These are phyloP conservation scores for Forbesichthys papilliferus DNA, from an alignment of 2,113 vertebrate species.

Conservation along the genomic window DNA sequence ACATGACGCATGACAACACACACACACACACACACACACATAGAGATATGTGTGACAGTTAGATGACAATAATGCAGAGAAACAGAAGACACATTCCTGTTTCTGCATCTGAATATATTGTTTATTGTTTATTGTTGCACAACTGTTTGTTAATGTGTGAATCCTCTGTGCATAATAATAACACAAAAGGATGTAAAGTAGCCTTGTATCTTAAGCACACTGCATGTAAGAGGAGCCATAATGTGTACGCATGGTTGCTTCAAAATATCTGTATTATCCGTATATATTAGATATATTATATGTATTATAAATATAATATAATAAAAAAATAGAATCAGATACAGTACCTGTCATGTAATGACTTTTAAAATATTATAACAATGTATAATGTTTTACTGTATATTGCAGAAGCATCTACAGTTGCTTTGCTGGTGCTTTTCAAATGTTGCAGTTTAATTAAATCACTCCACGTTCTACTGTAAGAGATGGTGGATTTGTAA, in stretches of 20 bases:
- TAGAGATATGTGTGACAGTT: neutral
- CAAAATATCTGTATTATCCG: neutral
- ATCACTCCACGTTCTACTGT: neutral
- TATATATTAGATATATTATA: neutral
- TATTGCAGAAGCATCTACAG: neutral
- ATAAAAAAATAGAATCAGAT: neutral
- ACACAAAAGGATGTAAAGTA: constrained; percentile 45
- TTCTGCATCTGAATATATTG: constrained; percentile 51
- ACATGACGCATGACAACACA: constrained; percentile 4
- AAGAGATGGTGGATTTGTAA: neutral
- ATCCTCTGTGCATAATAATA: constrained; percentile 27
- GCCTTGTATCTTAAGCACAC: constrained; percentile 16
- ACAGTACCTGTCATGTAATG: neutral
- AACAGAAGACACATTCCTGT: constrained; percentile 52
- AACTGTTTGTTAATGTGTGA: constrained; percentile 37
- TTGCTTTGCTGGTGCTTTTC: constrained; percentile 1
- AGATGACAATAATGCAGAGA: constrained; percentile 7
- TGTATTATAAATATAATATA: neutral
- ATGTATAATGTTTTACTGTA: neutral
- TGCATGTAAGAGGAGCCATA: neutral
- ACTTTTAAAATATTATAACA: neutral
- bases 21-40: constrained; percentile 29
- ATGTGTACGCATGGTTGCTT: neutral
- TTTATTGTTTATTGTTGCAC: constrained; percentile 49
- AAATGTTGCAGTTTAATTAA: constrained; percentile 1